These are phyloP conservation scores for Campylomormyrus tamandua DNA, from an alignment of 2,113 vertebrate genomes.

Conservation along the genomic window DNA sequence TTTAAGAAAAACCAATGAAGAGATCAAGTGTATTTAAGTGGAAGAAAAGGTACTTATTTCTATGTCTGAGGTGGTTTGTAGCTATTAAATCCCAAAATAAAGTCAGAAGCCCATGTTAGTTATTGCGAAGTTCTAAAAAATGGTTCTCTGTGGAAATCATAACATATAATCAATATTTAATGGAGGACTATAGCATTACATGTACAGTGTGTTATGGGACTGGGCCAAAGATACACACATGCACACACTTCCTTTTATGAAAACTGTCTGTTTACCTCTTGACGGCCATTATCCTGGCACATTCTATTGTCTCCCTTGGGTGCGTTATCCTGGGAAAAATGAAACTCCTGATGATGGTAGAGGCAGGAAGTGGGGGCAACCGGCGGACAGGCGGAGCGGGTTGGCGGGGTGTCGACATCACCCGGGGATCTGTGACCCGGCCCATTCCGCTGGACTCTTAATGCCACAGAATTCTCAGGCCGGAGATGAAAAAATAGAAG, in stretches of 20 bases:
- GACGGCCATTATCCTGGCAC: neutral
- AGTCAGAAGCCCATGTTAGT: slow-evolving; percentile 26
- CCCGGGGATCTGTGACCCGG: neutral
- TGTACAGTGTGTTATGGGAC: neutral
- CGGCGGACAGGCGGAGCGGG: slow-evolving; percentile 49
- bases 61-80: slow-evolving; percentile 37
- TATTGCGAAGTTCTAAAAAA: slow-evolving; percentile 29
- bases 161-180: slow-evolving; percentile 48
- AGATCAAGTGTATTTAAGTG: neutral
- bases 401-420: slow-evolving; percentile 45
- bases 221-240: neutral
- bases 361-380: slow-evolving; percentile 67
- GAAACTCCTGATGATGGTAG: slow-evolving; percentile 68
- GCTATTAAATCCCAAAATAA: slow-evolving; percentile 17
- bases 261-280: neutral
- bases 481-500: neutral
- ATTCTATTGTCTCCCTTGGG: slow-evolving; percentile 36
- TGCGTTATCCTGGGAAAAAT: slow-evolving; percentile 59
- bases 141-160: slow-evolving; percentile 46
- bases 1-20: neutral
- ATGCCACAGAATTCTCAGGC: slow-evolving; percentile 25
- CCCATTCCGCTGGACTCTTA: slow-evolving; percentile 25
- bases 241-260: neutral
- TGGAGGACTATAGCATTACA: slow-evolving; percentile 17
- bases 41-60: slow-evolving; percentile 30